Percentiles rank a stretch among this genome's conserved stretches.
Evolutionary conservation across 2,888 invertebrate species (phyloP).

Genomic region (Leistus spinibarbis): DNA sequence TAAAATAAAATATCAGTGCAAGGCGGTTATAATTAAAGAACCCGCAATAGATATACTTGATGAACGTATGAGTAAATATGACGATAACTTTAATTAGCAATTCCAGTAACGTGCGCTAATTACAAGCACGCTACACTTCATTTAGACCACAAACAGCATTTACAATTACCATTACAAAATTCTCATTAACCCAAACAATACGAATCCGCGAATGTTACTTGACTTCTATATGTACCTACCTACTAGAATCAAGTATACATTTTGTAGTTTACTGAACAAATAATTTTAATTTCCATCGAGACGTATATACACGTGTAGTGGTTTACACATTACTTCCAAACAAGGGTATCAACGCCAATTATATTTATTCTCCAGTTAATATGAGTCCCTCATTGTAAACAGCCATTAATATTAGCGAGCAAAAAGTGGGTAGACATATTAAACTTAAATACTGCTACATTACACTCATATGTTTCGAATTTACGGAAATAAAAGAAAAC

Average conservation of each 20-base stretch:
- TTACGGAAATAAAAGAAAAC: no score
- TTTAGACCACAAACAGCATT: constrained; percentile 29
- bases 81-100: constrained; percentile 36
- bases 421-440: no score
- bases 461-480: no score
- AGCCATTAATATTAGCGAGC: no score
- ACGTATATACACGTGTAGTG: no score
- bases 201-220: neutral
- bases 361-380: neutral
- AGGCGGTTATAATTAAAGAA: neutral
- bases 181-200: neutral
- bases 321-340: no score
- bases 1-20: neutral
- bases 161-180: constrained; percentile 33
- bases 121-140: constrained; percentile 24
- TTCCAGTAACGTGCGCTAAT: constrained; percentile 25
- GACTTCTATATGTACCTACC: neutral
- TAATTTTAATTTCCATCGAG: neutral
- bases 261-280: neutral
- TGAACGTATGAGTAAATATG: constrained; percentile 21
- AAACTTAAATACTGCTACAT: no score
- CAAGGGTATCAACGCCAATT: neutral
- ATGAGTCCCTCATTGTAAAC: no score
- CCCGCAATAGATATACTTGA: constrained; percentile 18
- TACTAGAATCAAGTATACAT: neutral